Percentiles rank a stretch among this genome's conserved stretches.
Conservation (phyloP, 2,797 vertebrate species). For the Chaetodon trifasciatus region DNA sequence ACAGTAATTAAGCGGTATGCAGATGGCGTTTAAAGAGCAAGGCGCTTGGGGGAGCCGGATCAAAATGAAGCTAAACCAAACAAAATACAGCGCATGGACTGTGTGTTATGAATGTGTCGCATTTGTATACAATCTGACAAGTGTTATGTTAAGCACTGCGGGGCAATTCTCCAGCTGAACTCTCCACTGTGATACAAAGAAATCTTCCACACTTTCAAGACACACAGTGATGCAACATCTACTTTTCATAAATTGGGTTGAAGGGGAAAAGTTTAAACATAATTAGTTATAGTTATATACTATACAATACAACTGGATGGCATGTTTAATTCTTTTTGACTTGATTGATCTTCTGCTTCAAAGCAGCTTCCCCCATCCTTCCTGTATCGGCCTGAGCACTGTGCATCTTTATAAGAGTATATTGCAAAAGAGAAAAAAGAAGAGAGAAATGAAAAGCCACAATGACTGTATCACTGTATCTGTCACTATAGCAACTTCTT, state of each 20-base stretch:
- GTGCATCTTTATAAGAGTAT: slow-evolving; percentile 23
- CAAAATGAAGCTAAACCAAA: slow-evolving; percentile 56
- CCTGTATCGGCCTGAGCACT: not conserved
- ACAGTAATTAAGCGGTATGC: slow-evolving; percentile 74
- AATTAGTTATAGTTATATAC: slow-evolving; percentile 9
- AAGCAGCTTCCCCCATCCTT: slow-evolving; percentile 42
- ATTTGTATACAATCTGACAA: slow-evolving; percentile 35
- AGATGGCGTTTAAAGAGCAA: slow-evolving; percentile 72
- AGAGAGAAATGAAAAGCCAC: not conserved
- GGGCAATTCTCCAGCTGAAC: slow-evolving; percentile 15
- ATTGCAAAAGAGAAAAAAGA: not conserved
- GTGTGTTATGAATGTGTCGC: slow-evolving; percentile 8
- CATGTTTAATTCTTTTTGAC: slow-evolving; percentile 51
- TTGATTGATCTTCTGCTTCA: slow-evolving; percentile 62
- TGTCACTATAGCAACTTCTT: not conserved
- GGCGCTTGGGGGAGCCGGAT: slow-evolving; percentile 49
- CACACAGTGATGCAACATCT: slow-evolving; percentile 28
- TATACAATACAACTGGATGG: slow-evolving; percentile 20
- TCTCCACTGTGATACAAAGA: not conserved
- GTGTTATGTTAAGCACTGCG: slow-evolving; percentile 20
- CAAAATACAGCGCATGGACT: slow-evolving; percentile 38
- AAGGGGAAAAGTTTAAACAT: not conserved
- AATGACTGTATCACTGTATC: not conserved
- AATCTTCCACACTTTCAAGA: slow-evolving; percentile 14
- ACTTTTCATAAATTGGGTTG: not conserved